A percentile compares a stretch with the other conserved stretches of the same genome.
phyloP scores from a whole-genome alignment of 2,113 vertebrate genomes.

The Planiliza haematocheilus region DNA sequence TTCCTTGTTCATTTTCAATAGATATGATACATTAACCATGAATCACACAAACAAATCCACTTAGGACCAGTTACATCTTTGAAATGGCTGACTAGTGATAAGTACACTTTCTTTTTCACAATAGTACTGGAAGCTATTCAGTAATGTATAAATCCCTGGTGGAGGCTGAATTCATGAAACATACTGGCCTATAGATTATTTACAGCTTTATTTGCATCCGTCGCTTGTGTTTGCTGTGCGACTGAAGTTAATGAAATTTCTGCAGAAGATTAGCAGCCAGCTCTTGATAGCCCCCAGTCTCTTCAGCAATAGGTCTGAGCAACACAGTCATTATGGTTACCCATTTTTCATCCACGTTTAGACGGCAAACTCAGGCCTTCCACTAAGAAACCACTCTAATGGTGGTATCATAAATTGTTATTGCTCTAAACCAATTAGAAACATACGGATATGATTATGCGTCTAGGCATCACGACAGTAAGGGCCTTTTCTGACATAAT shows the following conservation, averaged over 20 bases:
- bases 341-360: slow-evolving; percentile 47
- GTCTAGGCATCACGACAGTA: slow-evolving; percentile 15
- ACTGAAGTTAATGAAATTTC: slow-evolving; percentile 69
- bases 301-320: slow-evolving; percentile 23
- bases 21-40: slow-evolving; percentile 8
- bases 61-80: slow-evolving; percentile 5
- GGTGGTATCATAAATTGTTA: slow-evolving; percentile 33
- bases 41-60: not conserved
- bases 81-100: slow-evolving; percentile 11
- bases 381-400: slow-evolving; percentile 33
- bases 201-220: slow-evolving; percentile 56
- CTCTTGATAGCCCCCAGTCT: slow-evolving; percentile 27
- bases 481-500: slow-evolving; percentile 39
- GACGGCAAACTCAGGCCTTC: slow-evolving; percentile 28
- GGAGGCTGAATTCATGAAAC: slow-evolving; percentile 20
- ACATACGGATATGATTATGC: slow-evolving; percentile 33
- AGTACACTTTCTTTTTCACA: slow-evolving; percentile 18
- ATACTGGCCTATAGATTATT: slow-evolving; percentile 43
- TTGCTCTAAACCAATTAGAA: slow-evolving; percentile 44
- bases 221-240: slow-evolving; percentile 45
- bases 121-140: slow-evolving; percentile 25
- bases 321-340: slow-evolving; percentile 37
- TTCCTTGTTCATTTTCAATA: slow-evolving; percentile 22
- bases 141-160: slow-evolving; percentile 40
- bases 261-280: slow-evolving; percentile 55